Evolutionary conservation across 2,888 invertebrate genomes (phyloP), one percentile per base, ranked within the genome.

Genomic region (Catocala nupta): DNA sequence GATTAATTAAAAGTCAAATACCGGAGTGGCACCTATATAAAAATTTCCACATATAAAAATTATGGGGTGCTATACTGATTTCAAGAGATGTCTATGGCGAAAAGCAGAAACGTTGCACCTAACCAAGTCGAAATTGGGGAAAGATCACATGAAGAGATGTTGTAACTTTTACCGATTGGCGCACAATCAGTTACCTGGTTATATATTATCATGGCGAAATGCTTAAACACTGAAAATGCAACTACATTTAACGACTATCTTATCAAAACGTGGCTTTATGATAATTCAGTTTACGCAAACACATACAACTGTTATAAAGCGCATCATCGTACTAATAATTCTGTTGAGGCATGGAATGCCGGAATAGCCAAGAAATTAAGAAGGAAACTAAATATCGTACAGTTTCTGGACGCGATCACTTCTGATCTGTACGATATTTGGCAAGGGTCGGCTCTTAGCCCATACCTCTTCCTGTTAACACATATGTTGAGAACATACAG

Each of bases 1-100:
- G 45, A 51, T 58, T 51, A 58, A 58, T 58, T 58, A 49, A 50
- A 57, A 57, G 50, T 11, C 16, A 50, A 51, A 58, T 34, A 58
- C 34, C 12, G 16, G 16, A 55, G 45, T 55, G 54, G 45, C 6
- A 55, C n/a, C 45, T n/a, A n/a, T n/a, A n/a, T 43, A 42, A n/a
- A 42, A 53, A 42, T 12, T 11, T 11, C 7, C 5, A 36, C 36
- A 36, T 36, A 7, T 36, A n/a, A n/a, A n/a, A 7, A 7, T 36
- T 36, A 5, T 36, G 36, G 7, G 7, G 7, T 5, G 36, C 36
- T 36, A 7, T 5, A 7, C 36, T 36, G 36, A 36, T 5, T 36
- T 5, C 7, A 7, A 36, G 7, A 36, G 7, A n/a, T n/a, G n/a
- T n/a, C n/a, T n/a, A 5, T 36, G 36, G 36, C 36, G 36, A 36